Evolutionary conservation across 2,113 vertebrate genomes (phyloP).

Genomic region (Morone saxatilis): DNA sequence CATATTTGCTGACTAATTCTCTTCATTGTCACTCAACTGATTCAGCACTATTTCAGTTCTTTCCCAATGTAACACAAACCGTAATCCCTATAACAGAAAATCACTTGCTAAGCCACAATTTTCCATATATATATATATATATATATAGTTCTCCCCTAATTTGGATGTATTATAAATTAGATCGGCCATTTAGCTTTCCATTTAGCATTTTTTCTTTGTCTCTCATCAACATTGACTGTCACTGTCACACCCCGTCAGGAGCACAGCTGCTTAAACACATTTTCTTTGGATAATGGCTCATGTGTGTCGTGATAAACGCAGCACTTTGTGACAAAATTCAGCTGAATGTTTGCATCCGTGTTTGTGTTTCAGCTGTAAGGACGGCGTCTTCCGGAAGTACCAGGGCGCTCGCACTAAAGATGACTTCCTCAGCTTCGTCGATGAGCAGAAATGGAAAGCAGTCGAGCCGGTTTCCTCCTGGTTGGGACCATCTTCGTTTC

Average conservation of each 20-base stretch:
- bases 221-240: not conserved
- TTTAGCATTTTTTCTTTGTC: not conserved
- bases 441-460: constrained; percentile 92
- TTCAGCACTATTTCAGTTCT: not conserved
- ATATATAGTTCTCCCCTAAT: not conserved
- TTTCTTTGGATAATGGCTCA: not conserved
- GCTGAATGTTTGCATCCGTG: not conserved
- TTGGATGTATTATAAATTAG: not conserved
- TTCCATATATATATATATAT: too few species aligned
- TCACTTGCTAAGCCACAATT: too few species aligned
- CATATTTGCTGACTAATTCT: not conserved
- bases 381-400: constrained; percentile 95
- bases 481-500: constrained; percentile 92
- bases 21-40: not conserved
- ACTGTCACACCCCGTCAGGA: not conserved
- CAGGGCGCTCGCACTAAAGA: constrained; percentile 93
- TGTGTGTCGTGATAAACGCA: not conserved
- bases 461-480: constrained; percentile 93
- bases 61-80: not conserved
- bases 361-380: constrained; percentile 89
- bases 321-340: not conserved
- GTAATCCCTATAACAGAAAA: not conserved
- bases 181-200: not conserved
- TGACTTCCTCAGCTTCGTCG: constrained; percentile 94
- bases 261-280: not conserved